Percentiles rank a stretch among this genome's conserved stretches.
Evolutionary conservation across 2,113 vertebrate genomes (phyloP).

Genomic region (Emydocephalus ijimae): DNA sequence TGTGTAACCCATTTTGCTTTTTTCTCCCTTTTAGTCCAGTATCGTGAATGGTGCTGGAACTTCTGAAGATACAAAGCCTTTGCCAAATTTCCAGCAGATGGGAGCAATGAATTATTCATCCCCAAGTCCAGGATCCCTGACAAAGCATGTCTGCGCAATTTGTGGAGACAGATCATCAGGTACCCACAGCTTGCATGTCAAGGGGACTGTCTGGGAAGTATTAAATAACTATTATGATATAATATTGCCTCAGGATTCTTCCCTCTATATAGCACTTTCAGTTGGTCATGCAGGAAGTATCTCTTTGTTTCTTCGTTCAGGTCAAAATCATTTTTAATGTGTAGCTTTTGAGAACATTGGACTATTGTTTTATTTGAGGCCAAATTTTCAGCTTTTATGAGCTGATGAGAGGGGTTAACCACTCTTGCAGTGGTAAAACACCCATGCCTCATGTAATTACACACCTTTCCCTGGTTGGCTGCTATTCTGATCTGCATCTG

Average conservation of each 20-base stretch:
- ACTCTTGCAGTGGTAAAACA: neutral
- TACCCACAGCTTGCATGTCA: slow-evolving; percentile 50
- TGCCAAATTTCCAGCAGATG: slow-evolving; percentile 78
- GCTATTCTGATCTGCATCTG: neutral
- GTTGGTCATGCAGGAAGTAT: neutral
- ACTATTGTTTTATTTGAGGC: neutral
- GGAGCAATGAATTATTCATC: slow-evolving; percentile 86
- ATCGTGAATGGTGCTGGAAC: slow-evolving; percentile 83
- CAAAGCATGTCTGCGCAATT: slow-evolving; percentile 96
- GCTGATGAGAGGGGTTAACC: neutral
- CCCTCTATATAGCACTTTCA: neutral
- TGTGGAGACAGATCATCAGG: slow-evolving; percentile 97
- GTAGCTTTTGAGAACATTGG: neutral
- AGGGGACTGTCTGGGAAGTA: neutral
- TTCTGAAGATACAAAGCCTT: slow-evolving; percentile 90
- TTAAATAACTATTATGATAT: neutral
- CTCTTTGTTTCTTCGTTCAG: neutral
- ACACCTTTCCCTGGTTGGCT: neutral
- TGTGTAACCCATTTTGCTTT: neutral
- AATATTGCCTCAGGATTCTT: neutral
- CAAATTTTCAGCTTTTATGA: neutral
- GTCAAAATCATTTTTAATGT: neutral
- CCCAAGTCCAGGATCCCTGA: slow-evolving; percentile 85
- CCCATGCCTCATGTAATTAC: neutral
- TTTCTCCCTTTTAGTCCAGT: slow-evolving; percentile 74